Base-by-base conservation (phyloP, 1,140 invertebrate species). In the Phocides pigmalion region DNA sequence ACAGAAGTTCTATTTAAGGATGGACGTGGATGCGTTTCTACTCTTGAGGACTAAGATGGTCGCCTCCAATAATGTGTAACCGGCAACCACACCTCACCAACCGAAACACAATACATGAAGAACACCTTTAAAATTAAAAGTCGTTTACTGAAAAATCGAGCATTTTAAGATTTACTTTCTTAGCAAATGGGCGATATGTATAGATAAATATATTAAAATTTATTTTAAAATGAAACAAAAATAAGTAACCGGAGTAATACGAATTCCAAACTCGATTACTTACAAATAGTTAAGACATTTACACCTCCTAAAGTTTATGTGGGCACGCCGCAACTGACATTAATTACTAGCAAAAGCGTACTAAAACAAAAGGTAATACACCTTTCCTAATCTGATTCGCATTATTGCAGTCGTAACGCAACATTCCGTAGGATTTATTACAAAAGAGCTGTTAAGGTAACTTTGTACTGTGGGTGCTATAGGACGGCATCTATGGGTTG, bases 351-450 rank as follows among this genome's bases (percentile, higher is more conserved):
- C 64, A 62, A 78, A 82, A 72, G 59, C 64, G 62, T 72, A 70
- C 70, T 58, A 76, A 79, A 84, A 83, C 82, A 81, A 85, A 83
- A 84, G 78, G 79, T 74, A 89, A 82, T 82, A 81, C 67, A 83
- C 71, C 71, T 81, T 68, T 66, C 65, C 81, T 85, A 84, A 89
- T 89, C 86, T 86, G 86, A 89, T 89, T 79, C 73, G 73, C 85
- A 81, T 86, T 87, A 87, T 88, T 83, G 81, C 76, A 82, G 72
- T 81, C 72, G 75, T 79, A 87, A 87, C 81, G 77, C 77, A 85
- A 84, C 79, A 79, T 85, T 86, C 83, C 76, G 46, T 68, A 64
- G 63, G 78, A 89, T 89, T 87, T 89, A 86, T 87, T 87, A 81
- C 82, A 83, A 83, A 82, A 82, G 71, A 81, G 81, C 81, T 79